Evolutionary conservation across 2,888 invertebrate genomes (phyloP).

Genomic region (Venusia cambrica): DNA sequence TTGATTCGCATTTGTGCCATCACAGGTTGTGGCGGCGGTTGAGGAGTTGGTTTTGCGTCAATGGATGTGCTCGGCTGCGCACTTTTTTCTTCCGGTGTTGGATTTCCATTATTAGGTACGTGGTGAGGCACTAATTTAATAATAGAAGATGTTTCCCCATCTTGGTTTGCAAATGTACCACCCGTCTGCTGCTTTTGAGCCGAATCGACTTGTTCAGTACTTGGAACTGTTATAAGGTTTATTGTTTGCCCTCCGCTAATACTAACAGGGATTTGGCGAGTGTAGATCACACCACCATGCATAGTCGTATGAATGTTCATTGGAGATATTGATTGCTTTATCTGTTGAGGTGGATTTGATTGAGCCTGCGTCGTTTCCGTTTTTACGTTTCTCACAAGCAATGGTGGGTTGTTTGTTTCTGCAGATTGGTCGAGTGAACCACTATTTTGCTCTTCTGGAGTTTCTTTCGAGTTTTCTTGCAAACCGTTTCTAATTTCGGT

Average conservation of each 20-base stretch:
- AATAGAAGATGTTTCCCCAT: conserved; percentile 61
- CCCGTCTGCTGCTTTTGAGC: conserved; percentile 61
- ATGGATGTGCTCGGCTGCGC: conserved; percentile 42
- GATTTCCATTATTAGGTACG: conserved; percentile 44
- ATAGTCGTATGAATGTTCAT: conserved; percentile 81
- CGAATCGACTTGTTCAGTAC: conserved; percentile 64
- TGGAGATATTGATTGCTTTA: conserved; percentile 76
- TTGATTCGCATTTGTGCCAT: conserved; percentile 78
- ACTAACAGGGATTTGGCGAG: conserved; percentile 86
- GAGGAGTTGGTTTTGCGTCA: conserved; percentile 51
- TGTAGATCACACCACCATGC: conserved; percentile 86
- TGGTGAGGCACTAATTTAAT: conserved; percentile 70
- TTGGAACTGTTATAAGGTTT: conserved; percentile 79
- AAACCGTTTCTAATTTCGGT: conserved; percentile 44
- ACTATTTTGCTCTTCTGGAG: conserved; percentile 51
- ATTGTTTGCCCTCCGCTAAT: conserved; percentile 79
- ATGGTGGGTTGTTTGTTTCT: conserved; percentile 62
- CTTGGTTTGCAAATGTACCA: conserved; percentile 48
- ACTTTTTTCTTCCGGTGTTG: conserved; percentile 50
- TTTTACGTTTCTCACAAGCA: conserved; percentile 58
- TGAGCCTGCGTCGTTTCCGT: conserved; percentile 55
- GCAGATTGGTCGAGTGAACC: conserved; percentile 62
- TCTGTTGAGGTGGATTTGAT: conserved; percentile 62
- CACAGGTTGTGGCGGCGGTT: conserved; percentile 62
- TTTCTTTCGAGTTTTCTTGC: conserved; percentile 50